These are phyloP conservation scores for Butorides virescens DNA, from an alignment of 2,113 vertebrate genomes.

Conservation along the genomic window DNA sequence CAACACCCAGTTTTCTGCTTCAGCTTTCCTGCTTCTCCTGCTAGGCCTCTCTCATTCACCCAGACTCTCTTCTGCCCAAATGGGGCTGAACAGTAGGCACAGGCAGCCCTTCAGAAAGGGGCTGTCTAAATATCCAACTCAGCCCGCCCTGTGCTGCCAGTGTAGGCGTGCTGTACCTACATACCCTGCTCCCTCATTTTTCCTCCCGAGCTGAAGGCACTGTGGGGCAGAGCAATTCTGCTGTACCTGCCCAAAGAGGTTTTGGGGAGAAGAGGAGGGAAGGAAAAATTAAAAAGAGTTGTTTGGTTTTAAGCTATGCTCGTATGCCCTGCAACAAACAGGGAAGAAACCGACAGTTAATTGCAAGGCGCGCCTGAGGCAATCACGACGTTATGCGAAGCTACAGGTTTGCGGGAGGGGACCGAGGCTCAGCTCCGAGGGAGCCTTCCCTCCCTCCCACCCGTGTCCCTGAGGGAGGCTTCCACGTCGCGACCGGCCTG, in stretches of 20 bases:
- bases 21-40: background rate
- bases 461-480: background rate
- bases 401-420: background rate
- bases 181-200: fast-evolving
- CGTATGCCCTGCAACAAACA: background rate
- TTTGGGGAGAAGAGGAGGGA: too few relatives aligned
- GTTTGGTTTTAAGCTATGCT: background rate
- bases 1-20: background rate
- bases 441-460: background rate
- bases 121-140: fast-evolving
- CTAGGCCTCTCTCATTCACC: background rate
- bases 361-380: background rate
- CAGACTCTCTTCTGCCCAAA: background rate
- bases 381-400: fast-evolving
- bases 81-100: fast-evolving
- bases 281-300: too few relatives aligned
- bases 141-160: fast-evolving
- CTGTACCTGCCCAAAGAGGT: fast-evolving
- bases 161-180: background rate
- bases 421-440: background rate
- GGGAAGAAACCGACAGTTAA: background rate
- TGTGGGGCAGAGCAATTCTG: fast-evolving
- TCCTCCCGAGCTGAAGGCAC: background rate
- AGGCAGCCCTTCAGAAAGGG: background rate
- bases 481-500: background rate